These are phyloP conservation scores for Cisticola juncidis DNA, from an alignment of 2,113 vertebrate species.

Conservation along the genomic window DNA sequence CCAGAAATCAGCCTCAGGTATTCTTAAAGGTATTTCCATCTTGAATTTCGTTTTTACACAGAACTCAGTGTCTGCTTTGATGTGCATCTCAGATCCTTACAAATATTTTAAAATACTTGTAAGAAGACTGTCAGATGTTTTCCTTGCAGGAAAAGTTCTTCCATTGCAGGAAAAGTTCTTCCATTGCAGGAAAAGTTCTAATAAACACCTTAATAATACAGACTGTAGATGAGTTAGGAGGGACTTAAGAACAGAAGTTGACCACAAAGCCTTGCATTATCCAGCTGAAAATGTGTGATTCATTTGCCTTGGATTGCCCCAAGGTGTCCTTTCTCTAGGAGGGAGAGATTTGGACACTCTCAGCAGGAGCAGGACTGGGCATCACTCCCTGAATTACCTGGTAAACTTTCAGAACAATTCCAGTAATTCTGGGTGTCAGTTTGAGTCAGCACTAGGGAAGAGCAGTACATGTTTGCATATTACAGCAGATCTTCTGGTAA, in stretches of 20 bases:
- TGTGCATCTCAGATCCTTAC: background rate
- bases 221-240: background rate
- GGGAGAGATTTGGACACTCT: too few relatives aligned
- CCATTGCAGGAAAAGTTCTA: background rate
- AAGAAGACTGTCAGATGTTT: too few relatives aligned
- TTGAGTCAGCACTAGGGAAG: background rate
- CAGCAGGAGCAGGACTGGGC: background rate
- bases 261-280: background rate
- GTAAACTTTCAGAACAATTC: background rate
- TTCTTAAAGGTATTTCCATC: background rate
- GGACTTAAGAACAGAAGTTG: background rate
- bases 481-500: background rate
- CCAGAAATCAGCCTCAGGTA: background rate
- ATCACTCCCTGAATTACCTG: background rate
- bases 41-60: background rate
- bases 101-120: background rate
- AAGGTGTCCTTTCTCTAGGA: background rate
- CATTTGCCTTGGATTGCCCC: accelerated
- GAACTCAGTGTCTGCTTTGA: background rate
- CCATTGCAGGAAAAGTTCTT: background rate
- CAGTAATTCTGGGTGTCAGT: background rate
- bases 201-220: background rate
- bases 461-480: background rate
- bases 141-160: background rate
- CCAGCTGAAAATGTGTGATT: background rate